Evolutionary conservation across 2,888 invertebrate species (phyloP), one percentile per base, ranked within the genome.

Genomic region (Lochmaea crataegi): DNA sequence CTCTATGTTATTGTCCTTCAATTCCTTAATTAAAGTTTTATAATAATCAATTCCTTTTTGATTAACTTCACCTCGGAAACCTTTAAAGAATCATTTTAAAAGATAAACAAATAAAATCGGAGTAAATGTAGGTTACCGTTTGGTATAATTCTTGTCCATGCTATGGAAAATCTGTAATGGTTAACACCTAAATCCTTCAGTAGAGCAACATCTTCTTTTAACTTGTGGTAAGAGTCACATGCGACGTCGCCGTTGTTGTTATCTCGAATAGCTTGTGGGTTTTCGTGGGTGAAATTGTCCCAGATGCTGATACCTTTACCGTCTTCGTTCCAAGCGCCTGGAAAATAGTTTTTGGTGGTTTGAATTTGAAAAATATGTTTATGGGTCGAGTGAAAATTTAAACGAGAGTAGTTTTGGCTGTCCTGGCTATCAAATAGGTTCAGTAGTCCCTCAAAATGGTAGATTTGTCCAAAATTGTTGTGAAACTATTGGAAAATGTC

Each of bases 221-320:
- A 90, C 75, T 86, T 88, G 84, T 92, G 90, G 84, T 92, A 93
- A 42, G 92, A 92, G 82, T 93, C 91, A 69, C 90, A 90, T 0
- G 93, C 90, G 0, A 91, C 85, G 80, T 93, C 91, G 0, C 89
- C 92, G 60, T 88, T 91, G 18, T 85, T 84, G 58, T 87, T 86
- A 80, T 92, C 90, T 63, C 84, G 85, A 1, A 92, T 87, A 0
- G 87, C 80, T 0, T 89, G 88, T 0, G 89, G 88, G 57, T 87
- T 80, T 1, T 53, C 60, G 77, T 91, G 91, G 0, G 90, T 89
- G 79, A 91, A 90, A 7, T 87, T 87, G 83, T 94, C 93, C 93
- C 93, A 93, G 16, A 92, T 90, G 79, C 89, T 91, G 78, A 89
- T 89, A 2, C 90, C 89, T 86, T 91, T 91, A 4, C 89, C 91